Evolutionary conservation across 2,113 vertebrate species (phyloP).

Genomic region (Amazona guildingii): DNA sequence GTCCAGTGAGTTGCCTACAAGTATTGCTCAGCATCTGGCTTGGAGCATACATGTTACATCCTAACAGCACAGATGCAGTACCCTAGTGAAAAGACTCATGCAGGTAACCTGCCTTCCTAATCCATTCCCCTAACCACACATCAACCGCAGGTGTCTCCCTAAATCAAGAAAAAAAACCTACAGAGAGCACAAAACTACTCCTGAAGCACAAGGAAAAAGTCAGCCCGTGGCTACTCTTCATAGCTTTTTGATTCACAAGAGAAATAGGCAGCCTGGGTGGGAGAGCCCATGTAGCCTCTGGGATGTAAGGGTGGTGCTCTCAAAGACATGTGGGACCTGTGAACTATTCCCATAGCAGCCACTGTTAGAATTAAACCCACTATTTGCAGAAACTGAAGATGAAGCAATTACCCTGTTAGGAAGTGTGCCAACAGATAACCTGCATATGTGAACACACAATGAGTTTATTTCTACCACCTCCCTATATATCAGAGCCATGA

Average conservation of each 20-base stretch:
- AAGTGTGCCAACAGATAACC: neutral
- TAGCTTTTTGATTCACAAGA: neutral
- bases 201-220: neutral
- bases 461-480: neutral
- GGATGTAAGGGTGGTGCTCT: neutral
- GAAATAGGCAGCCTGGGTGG: neutral
- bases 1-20: neutral
- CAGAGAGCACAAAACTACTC: neutral
- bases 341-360: neutral
- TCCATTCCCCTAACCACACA: neutral
- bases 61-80: neutral
- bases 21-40: neutral
- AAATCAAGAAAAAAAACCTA: neutral
- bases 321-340: neutral
- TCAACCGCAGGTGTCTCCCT: neutral
- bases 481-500: rapidly evolving
- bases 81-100: neutral
- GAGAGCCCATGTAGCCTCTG: neutral
- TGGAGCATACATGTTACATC: neutral
- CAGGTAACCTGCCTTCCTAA: neutral
- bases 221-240: neutral
- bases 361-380: neutral
- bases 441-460: neutral
- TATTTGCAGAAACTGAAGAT: neutral
- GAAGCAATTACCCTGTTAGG: neutral